Conservation (phyloP, 2,113 vertebrate genomes). For the Monarcha castaneiventris region DNA sequence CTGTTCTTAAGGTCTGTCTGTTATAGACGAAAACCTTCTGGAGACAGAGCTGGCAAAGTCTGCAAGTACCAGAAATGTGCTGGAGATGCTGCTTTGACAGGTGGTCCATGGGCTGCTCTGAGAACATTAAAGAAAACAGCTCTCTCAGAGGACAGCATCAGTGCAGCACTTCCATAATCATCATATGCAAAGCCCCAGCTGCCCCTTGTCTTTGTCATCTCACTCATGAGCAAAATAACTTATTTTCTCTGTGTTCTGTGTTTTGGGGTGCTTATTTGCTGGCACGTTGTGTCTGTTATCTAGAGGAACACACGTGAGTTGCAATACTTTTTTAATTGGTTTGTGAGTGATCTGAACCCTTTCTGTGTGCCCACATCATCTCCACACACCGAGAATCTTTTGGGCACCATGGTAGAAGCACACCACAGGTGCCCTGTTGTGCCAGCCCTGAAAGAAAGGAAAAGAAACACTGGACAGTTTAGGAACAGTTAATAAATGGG, state of each 20-base stretch:
- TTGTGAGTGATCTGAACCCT: not conserved
- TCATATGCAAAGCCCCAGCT: not conserved
- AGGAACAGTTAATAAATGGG: not conserved
- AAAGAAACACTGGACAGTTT: not conserved
- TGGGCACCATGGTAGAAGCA: not conserved
- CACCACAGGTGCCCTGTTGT: not conserved
- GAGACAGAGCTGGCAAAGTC: not conserved
- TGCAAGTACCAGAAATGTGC: not conserved
- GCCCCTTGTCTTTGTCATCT: not conserved
- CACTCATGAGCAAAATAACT: not conserved
- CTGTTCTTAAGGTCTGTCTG: not conserved
- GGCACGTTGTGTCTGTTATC: not conserved
- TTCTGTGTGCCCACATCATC: not conserved
- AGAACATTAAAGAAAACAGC: not conserved
- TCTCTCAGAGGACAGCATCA: not conserved
- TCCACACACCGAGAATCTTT: not conserved
- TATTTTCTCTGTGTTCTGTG: not conserved
- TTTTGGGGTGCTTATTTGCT: not conserved
- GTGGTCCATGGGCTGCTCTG: not conserved
- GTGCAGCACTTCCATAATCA: not conserved
- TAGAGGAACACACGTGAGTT: not conserved
- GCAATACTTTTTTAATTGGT: not conserved
- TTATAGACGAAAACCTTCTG: not conserved
- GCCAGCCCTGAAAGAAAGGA: not conserved
- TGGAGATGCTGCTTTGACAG: not conserved